Evolutionary conservation across 1,140 invertebrate genomes (phyloP), one percentile per base, ranked within the genome.

Genomic region (Thaumatotibia leucotreta): DNA sequence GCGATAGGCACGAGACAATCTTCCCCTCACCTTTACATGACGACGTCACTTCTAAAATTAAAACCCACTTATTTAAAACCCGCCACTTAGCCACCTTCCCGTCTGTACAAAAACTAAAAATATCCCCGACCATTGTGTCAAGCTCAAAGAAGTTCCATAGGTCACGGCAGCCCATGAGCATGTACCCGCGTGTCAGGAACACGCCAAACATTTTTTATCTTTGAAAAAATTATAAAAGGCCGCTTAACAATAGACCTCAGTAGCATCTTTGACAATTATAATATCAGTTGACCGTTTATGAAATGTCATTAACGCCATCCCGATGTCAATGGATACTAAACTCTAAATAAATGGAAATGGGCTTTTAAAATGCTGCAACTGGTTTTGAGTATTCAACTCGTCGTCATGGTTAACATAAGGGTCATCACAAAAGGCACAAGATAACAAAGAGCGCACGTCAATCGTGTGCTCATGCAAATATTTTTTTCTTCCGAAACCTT

Each of bases 231-330:
- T 89, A 88, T 88, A 84, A 90, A 91, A 87, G 86, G 75, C 79
- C 84, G 81, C 77, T 76, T 79, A 82, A 90, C 86, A 90, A 90
- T 90, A 77, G 73, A 72, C 75, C 77, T 88, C 84, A 83, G 88
- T 91, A 91, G 88, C 88, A 88, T 91, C 88, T 91, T 91, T 91
- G 88, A 91, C 88, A 91, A 91, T 89, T 88, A 88, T 91, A 91
- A 87, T 89, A 88, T 88, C 82, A 64, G 77, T 70, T 70, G 65
- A 61, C 75, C 45, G 68, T 70, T 70, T 63, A 70, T 24, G 32
- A 54, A 81, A 80, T 64, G 71, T 63, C 77, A 75, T 86, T 84
- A 85, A 78, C 74, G 73, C 64, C 66, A 70, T 10, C 11, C 11
- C 54, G 22, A 32, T 76, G 54, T 65, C 67, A 27, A 68, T 68